Evolutionary conservation across 1,140 invertebrate species (phyloP).

Genomic region (Drosophila mojavensis): DNA sequence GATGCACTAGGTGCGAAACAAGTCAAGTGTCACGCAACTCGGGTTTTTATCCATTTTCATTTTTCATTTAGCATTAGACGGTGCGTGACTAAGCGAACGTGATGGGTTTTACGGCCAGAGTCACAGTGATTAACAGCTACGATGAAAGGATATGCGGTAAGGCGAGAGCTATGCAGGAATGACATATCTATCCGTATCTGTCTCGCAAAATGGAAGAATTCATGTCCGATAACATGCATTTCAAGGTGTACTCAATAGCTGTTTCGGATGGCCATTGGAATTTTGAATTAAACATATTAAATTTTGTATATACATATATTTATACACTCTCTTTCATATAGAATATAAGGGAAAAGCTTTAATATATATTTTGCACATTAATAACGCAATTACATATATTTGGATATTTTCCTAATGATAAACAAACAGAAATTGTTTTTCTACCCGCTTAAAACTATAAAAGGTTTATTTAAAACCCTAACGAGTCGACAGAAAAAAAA

Average conservation of each 20-base stretch:
- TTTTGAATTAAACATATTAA: no score
- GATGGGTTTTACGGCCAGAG: background rate
- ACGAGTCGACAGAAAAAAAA: slow-evolving; percentile 1
- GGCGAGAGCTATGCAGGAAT: no score
- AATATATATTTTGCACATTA: background rate
- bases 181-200: no score
- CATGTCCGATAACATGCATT: no score
- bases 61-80: background rate
- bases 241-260: no score
- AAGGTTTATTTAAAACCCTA: slow-evolving; percentile 11
- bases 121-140: background rate
- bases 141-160: background rate
- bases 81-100: background rate
- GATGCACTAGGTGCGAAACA: no score
- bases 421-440: slow-evolving; percentile 30
- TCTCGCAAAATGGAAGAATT: no score
- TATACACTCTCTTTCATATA: no score
- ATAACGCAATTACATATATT: slow-evolving; percentile 17
- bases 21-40: no score
- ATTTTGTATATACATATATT: no score
- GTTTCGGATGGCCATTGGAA: background rate
- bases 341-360: no score
- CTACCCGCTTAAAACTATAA: slow-evolving; percentile 22
- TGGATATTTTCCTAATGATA: slow-evolving; percentile 42
- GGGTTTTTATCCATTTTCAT: no score